Evolutionary conservation across 2,113 vertebrate genomes (phyloP).

Genomic region (Pagrus major): DNA sequence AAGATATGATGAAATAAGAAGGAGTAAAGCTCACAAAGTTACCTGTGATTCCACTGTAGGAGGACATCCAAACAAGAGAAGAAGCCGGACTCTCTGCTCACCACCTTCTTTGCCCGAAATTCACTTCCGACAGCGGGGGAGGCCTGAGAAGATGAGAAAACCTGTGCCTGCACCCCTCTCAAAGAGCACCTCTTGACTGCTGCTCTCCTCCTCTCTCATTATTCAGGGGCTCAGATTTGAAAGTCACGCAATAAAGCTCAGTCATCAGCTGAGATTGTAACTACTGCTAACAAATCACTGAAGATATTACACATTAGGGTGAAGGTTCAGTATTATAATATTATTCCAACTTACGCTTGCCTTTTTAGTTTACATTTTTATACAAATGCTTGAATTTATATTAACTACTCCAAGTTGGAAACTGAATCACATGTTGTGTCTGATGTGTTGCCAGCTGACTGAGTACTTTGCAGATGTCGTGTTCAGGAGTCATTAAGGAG

Average conservation of each 20-base stretch:
- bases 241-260: background rate
- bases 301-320: background rate
- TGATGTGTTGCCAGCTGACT: slow-evolving; percentile 18
- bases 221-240: background rate
- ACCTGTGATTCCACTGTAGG: slow-evolving; percentile 43
- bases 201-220: background rate
- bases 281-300: background rate
- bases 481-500: background rate
- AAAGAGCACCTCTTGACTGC: background rate
- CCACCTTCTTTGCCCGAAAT: slow-evolving; percentile 24
- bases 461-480: background rate
- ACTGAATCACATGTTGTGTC: too few relatives aligned
- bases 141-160: slow-evolving; percentile 2
- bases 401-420: background rate
- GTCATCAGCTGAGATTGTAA: background rate
- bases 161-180: background rate
- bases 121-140: background rate
- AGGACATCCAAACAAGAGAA: slow-evolving; percentile 29
- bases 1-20: background rate
- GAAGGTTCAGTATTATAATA: slow-evolving; percentile 30
- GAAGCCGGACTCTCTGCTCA: slow-evolving; percentile 31
- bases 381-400: slow-evolving; percentile 4
- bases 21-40: background rate
- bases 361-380: background rate
- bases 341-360: background rate